Percentiles rank a stretch among this genome's conserved stretches.
These are phyloP conservation scores for Globodera ellingtonae DNA, from an alignment of 1,140 invertebrate genomes.

Conservation along the genomic window DNA sequence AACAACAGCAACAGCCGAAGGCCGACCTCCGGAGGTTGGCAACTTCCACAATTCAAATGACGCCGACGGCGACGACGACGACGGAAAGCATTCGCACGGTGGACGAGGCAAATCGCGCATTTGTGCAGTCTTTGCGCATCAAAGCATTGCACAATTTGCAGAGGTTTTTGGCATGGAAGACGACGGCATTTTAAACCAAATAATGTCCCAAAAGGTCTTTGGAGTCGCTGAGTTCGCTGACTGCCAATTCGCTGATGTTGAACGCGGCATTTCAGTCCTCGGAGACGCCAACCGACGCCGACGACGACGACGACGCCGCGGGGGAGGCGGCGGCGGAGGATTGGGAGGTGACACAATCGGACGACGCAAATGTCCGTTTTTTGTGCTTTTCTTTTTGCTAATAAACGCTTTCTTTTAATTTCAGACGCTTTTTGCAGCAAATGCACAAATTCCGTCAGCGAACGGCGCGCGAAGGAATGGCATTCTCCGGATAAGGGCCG, in stretches of 20 bases:
- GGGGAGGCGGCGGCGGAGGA: background rate
- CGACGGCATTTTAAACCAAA: too few species aligned
- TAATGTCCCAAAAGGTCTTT: conserved; percentile 1
- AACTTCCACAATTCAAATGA: background rate
- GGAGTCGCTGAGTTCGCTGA: conserved; percentile 22
- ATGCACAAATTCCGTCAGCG: background rate
- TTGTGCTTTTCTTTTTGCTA: background rate
- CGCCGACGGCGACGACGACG: background rate
- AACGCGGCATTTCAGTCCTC: conserved; percentile 24
- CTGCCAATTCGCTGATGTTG: conserved; percentile 25
- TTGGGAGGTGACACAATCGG: background rate
- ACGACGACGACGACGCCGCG: background rate
- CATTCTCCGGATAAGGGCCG: conserved; percentile 17
- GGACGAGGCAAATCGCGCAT: background rate
- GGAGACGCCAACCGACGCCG: background rate
- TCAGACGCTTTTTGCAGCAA: too few species aligned
- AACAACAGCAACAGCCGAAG: background rate
- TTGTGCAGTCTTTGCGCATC: conserved; percentile 3
- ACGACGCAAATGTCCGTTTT: background rate
- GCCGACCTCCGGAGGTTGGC: too few species aligned
- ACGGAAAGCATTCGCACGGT: conserved; percentile 5
- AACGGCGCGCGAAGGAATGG: background rate
- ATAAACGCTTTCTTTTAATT: background rate
- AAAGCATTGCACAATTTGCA: conserved; percentile 13
- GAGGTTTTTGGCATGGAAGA: background rate